Evolutionary conservation across 1,140 invertebrate species (phyloP).

Genomic region (Drosophila ercepeae): DNA sequence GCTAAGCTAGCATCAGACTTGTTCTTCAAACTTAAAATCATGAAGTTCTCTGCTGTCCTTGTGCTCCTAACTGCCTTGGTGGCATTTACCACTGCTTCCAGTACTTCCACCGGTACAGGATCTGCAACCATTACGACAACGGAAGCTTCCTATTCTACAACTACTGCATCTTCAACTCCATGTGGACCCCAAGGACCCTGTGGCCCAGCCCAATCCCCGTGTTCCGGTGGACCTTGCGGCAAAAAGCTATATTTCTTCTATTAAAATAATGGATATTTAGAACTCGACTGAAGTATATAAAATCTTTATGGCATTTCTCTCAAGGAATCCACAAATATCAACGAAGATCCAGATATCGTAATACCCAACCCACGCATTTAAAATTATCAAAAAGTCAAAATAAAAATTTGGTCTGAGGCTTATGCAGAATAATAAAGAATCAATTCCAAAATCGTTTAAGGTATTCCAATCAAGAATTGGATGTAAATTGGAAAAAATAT

Average conservation of each 20-base stretch:
- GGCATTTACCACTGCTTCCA: neutral
- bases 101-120: neutral
- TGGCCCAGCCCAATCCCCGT: neutral
- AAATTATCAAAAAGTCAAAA: no score
- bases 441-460: no score
- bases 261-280: neutral
- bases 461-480: no score
- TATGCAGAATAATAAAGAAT: no score
- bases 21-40: neutral
- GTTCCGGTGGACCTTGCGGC: neutral
- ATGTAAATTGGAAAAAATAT: no score
- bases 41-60: neutral
- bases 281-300: no score
- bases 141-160: neutral
- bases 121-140: neutral
- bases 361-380: no score
- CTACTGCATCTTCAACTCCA: neutral
- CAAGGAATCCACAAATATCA: no score
- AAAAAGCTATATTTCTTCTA: constrained; percentile 20
- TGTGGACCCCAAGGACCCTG: constrained; percentile 4
- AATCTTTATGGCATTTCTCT: no score
- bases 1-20: neutral
- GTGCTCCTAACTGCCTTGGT: neutral
- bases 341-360: no score
- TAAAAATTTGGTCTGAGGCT: no score